Evolutionary conservation across 2,113 vertebrate genomes (phyloP).

Genomic region (Prietella phreatophila): DNA sequence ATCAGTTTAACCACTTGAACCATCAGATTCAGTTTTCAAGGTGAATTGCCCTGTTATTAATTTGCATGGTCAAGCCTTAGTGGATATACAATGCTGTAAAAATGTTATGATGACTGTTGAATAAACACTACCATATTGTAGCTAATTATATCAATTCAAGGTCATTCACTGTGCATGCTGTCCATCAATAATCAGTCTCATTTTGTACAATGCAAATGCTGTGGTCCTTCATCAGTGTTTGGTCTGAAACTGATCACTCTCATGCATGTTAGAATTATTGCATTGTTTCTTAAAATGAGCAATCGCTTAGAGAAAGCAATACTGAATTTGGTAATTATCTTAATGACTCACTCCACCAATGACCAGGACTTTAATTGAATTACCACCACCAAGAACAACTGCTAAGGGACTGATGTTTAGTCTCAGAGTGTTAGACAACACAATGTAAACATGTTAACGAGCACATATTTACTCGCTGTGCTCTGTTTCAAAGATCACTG

Average conservation of each 20-base stretch:
- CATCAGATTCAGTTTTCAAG: neutral
- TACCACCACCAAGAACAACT: neutral
- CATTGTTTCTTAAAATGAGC: neutral
- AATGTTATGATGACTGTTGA: neutral
- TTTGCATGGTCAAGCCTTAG: neutral
- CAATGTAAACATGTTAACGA: neutral
- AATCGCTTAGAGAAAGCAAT: neutral
- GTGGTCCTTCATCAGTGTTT: neutral
- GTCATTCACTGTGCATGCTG: too few species aligned
- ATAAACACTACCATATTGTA: too few species aligned
- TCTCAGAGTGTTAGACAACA: neutral
- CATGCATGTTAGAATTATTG: neutral
- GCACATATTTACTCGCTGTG: neutral
- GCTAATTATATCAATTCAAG: too few species aligned
- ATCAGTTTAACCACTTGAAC: neutral
- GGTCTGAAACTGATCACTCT: neutral
- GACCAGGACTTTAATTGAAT: constrained; percentile 37
- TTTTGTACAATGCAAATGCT: neutral
- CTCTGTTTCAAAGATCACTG: neutral
- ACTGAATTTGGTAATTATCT: constrained; percentile 18
- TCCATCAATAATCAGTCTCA: neutral
- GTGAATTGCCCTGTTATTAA: neutral
- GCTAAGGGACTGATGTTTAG: neutral
- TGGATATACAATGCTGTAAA: neutral
- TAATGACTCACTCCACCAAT: constrained; percentile 28